Percentiles rank a stretch among this genome's conserved stretches.
Conservation (phyloP, 64 coral and sea anemone species). For the Hydrozoanthus tunicans region DNA sequence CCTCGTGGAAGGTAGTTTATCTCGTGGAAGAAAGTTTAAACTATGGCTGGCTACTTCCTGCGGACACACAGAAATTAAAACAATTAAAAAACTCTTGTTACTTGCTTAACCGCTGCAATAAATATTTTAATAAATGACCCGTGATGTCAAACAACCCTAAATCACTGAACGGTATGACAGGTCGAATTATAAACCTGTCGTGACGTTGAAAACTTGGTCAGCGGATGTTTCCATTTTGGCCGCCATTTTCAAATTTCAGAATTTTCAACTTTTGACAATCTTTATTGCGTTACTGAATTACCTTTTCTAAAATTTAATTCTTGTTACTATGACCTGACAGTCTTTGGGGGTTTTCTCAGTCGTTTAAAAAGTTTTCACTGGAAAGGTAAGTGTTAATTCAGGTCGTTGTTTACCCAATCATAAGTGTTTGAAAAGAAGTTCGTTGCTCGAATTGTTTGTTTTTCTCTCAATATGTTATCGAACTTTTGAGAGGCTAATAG, state of each 20-base stretch:
- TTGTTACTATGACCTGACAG: background rate
- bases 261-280: background rate
- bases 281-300: no score
- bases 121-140: constrained; percentile 1
- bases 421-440: constrained; percentile 18
- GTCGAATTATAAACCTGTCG: background rate
- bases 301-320: background rate
- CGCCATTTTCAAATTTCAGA: constrained; percentile 23
- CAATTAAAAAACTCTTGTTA: no score
- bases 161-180: background rate
- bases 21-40: no score
- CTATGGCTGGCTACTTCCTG: no score
- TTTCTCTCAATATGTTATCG: constrained; percentile 15
- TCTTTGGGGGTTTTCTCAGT: background rate
- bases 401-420: background rate
- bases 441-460: constrained; percentile 20
- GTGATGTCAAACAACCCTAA: background rate
- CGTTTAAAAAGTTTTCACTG: background rate
- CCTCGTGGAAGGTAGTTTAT: no score
- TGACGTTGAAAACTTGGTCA: background rate
- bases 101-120: background rate
- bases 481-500: background rate
- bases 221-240: constrained; percentile 3
- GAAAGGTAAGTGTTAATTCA: background rate
- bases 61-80: no score